Evolutionary conservation across 1,140 invertebrate genomes (phyloP).

Genomic region (Melitaea cinxia): DNA sequence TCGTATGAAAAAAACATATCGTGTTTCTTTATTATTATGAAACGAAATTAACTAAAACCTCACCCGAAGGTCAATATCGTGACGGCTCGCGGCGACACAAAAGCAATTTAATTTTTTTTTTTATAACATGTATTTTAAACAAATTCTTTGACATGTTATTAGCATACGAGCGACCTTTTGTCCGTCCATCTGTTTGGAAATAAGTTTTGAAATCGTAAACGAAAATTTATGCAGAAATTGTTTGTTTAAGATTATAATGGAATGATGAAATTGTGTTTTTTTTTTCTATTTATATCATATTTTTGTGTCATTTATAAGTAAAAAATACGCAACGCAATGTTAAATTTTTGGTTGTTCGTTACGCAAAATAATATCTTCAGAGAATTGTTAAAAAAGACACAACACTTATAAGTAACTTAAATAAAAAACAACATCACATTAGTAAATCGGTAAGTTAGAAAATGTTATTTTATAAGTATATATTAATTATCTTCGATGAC

Average conservation of each 20-base stretch:
- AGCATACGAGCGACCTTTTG: neutral
- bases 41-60: neutral
- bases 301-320: no score
- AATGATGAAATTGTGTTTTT: neutral
- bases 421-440: no score
- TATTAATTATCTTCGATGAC: neutral
- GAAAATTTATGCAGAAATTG: neutral
- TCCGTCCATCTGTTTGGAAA: neutral
- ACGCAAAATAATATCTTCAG: no score
- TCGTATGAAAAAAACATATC: no score
- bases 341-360: no score
- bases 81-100: conserved; percentile 3
- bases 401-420: no score
- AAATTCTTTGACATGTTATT: conserved; percentile 3
- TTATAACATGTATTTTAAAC: no score
- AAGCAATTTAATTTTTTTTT: neutral
- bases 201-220: neutral
- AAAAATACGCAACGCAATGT: no score
- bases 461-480: neutral
- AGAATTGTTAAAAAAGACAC: no score
- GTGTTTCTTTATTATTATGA: neutral
- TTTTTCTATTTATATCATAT: no score
- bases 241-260: neutral
- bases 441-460: no score
- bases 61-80: neutral